Base-by-base conservation (phyloP, 2,797 vertebrate species). In the Gymnothorax javanicus region DNA sequence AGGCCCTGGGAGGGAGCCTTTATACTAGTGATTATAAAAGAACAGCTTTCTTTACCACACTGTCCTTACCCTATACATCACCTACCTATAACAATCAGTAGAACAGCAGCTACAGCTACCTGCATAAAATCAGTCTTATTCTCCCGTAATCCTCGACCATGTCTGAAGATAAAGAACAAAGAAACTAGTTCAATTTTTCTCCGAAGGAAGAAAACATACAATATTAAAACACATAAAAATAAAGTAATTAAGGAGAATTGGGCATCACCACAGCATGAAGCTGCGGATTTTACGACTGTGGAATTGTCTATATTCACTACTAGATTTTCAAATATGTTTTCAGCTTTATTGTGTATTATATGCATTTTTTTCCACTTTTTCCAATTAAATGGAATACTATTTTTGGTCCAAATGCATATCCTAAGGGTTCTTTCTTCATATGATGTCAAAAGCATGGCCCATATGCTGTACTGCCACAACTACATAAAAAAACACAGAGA, bases 1-100 rank as follows among this genome's bases (percentile, higher is more conserved):
- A 52, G 52, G 15, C 50, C 77, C 77, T 56, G 52, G 56, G 77
- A 56, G 77, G 11, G 77, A 81, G n/a, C 50, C 50, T 25, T 81
- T 81, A 81, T 33, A 56, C 56, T 12, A 81, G 50, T 56, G 56
- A 81, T 81, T 81, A 81, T 23, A 81, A 54, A 81, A 81, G 3
- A 56, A 56, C 33, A 43, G 2, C 77, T n/a, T 81, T 56, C 52
- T 81, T 81, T 81, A 81, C 77, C 4, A n/a, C 77, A n/a, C 13
- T 81, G 77, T 81, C 73, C 73, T 77, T 77, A 77, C 73, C 73
- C 73, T 52, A 81, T 20, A 56, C 50, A 52, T 81, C 50, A 81
- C 77, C 50, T 20, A 81, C 17, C 77, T 81, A 81, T 81, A 81
- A 81, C 23, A 20, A 54, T 8, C 25, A 23, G 25, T n/a, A 13